Evolutionary conservation across 2,113 vertebrate genomes (phyloP).

Genomic region (Malurus elegans): DNA sequence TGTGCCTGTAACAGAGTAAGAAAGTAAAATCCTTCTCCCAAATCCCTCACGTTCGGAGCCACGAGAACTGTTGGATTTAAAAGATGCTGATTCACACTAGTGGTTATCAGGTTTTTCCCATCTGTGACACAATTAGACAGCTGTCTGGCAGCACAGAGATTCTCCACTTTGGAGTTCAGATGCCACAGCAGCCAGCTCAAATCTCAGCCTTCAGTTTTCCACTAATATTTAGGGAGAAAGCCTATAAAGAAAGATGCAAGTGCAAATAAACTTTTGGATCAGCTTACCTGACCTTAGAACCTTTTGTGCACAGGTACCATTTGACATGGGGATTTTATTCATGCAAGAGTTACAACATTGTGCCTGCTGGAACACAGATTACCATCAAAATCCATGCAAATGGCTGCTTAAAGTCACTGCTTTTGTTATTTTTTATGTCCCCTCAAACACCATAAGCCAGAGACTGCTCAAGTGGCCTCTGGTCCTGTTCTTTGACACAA

Average conservation of each 20-base stretch:
- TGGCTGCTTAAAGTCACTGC: not conserved
- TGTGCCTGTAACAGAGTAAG: not conserved
- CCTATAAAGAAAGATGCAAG: not conserved
- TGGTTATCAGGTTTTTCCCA: not conserved
- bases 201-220: conserved; percentile 6
- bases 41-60: not conserved
- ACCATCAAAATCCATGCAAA: not conserved
- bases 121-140: not conserved
- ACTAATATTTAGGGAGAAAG: not conserved
- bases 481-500: not conserved
- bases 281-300: not conserved
- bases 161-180: not conserved
- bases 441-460: not conserved
- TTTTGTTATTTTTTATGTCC: not conserved
- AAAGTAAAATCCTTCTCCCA: not conserved
- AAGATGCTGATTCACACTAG: not conserved
- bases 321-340: not conserved
- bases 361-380: not conserved
- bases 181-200: not conserved
- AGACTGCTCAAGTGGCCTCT: not conserved
- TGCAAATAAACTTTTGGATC: not conserved
- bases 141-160: conserved; percentile 26
- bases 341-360: not conserved
- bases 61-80: not conserved
- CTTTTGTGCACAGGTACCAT: not conserved